Evolutionary conservation across 2,888 invertebrate genomes (phyloP).

Genomic region (Aphodius granarius): DNA sequence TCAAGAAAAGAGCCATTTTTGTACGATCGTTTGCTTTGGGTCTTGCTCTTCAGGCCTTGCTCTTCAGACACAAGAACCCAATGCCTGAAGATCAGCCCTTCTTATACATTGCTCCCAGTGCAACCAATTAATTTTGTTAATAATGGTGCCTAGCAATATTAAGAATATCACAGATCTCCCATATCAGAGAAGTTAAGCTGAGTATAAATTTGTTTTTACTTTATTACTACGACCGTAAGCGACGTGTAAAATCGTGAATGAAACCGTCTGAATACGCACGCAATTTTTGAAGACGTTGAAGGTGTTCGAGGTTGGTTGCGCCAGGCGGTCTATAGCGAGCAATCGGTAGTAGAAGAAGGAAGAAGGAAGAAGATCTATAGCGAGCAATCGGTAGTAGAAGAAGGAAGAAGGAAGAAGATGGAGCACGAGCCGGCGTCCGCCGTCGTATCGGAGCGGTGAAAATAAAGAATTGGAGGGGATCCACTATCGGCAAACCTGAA

Average conservation of each 20-base stretch:
- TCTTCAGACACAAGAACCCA: no score
- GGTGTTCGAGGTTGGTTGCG: not conserved
- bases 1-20: no score
- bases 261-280: not conserved
- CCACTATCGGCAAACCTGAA: conserved; percentile 38
- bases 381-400: not conserved
- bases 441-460: conserved; percentile 35
- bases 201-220: not conserved
- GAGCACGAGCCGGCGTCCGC: conserved; percentile 13
- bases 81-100: no score
- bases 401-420: not conserved
- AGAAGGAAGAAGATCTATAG: not conserved
- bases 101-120: no score
- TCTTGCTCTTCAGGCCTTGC: no score
- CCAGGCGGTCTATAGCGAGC: not conserved
- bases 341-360: not conserved
- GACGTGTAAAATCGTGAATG: not conserved
- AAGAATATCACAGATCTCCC: no score
- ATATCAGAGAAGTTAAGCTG: not conserved
- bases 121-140: no score
- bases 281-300: not conserved
- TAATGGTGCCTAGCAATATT: no score
- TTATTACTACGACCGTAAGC: no score
- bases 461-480: conserved; percentile 40
- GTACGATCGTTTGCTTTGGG: no score